Percentiles rank a stretch among this genome's conserved stretches.
Conservation (phyloP, 1,140 invertebrate species). For the Brachionus paranguensis region DNA sequence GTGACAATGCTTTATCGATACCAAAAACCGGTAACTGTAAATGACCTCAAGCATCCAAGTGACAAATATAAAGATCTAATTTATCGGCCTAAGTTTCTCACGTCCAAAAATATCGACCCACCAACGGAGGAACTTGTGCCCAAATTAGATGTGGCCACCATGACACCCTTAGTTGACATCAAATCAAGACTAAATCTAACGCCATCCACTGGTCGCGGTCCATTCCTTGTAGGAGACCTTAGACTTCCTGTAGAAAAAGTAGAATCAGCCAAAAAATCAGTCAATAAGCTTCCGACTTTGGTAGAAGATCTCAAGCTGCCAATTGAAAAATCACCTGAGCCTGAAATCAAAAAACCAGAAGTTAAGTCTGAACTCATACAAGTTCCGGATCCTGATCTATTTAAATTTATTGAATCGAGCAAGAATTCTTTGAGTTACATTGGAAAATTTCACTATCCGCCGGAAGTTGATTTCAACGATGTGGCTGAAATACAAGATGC, state of each 20-base stretch:
- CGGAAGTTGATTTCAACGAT: slow-evolving; percentile 19
- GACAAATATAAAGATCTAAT: slow-evolving; percentile 37
- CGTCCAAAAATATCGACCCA: slow-evolving; percentile 19
- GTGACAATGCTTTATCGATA: slow-evolving; percentile 18
- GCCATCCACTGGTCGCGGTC: neutral
- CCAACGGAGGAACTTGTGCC: slow-evolving; percentile 25
- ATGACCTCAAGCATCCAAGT: slow-evolving; percentile 32
- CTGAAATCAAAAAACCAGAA: neutral
- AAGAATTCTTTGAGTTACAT: neutral
- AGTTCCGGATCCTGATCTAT: neutral
- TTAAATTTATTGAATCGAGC: neutral
- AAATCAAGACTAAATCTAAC: slow-evolving; percentile 6
- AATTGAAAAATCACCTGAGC: neutral
- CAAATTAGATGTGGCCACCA: neutral
- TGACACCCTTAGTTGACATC: neutral
- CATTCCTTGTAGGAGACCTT: neutral
- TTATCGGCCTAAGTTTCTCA: neutral
- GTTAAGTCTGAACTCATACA: neutral
- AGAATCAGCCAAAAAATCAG: neutral
- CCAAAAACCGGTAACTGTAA: slow-evolving; percentile 30
- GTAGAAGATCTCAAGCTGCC: slow-evolving; percentile 14
- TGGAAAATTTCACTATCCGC: slow-evolving; percentile 39
- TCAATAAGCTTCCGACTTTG: neutral
- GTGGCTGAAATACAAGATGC: neutral
- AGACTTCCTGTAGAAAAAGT: slow-evolving; percentile 19